These are phyloP conservation scores for Amblyjoppa fuscipennis DNA, from an alignment of 2,888 invertebrate species.

Conservation along the genomic window DNA sequence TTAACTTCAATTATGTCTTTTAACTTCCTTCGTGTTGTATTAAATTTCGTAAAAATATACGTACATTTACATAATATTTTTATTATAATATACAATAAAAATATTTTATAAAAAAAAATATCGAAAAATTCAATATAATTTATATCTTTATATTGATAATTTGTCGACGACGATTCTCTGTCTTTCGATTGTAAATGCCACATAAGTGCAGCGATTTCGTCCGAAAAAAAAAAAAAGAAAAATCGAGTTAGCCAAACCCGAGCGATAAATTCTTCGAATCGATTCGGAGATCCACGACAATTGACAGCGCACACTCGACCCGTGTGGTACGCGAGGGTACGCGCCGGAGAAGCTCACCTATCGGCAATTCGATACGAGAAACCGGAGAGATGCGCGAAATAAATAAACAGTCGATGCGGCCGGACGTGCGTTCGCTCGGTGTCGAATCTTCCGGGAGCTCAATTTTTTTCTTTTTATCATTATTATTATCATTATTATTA, in stretches of 20 bases:
- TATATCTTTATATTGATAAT: too few species aligned
- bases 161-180: too few species aligned
- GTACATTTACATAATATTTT: too few species aligned
- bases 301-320: not conserved
- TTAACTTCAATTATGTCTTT: too few species aligned
- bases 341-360: not conserved
- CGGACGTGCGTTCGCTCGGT: conserved; percentile 7
- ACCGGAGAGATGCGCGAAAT: conserved; percentile 9
- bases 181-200: too few species aligned
- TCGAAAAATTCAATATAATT: too few species aligned
- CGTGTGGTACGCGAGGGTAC: conserved; percentile 1
- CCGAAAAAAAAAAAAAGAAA: not conserved
- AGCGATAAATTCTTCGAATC: not conserved
- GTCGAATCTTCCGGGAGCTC: conserved; percentile 53
- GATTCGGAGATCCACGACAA: not conserved
- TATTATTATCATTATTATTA: not conserved
- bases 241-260: not conserved
- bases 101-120: too few species aligned
- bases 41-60: too few species aligned
- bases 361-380: conserved; percentile 23
- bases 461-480: not conserved
- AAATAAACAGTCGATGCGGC: conserved; percentile 21
- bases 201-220: too few species aligned
- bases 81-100: too few species aligned
- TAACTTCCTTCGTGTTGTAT: too few species aligned